phyloP scores from a whole-genome alignment of 1,140 invertebrate species.

The Wiebesia pumilae region DNA sequence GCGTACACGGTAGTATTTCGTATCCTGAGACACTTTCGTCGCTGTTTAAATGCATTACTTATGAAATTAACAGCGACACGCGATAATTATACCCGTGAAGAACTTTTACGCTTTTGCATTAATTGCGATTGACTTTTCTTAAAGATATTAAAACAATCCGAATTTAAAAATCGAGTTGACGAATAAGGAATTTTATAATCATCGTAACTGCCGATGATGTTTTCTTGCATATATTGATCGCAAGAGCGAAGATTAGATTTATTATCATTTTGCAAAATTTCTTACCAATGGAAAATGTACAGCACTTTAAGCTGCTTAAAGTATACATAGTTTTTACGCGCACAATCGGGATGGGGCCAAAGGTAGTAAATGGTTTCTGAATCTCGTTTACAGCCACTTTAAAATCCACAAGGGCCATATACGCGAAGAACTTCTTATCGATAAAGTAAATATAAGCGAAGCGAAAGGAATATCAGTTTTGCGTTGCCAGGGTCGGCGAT shows the following conservation, averaged over 20 bases:
- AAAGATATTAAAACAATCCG: background rate
- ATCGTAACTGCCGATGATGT: background rate
- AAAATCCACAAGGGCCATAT: slow-evolving; percentile 32
- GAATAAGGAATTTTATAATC: background rate
- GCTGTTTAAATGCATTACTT: background rate
- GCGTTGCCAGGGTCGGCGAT: background rate
- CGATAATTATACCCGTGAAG: background rate
- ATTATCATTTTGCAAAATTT: background rate
- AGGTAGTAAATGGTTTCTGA: slow-evolving; percentile 19
- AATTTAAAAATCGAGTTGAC: background rate
- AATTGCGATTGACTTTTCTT: background rate
- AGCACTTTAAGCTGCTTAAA: slow-evolving; percentile 24
- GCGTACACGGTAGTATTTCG: too few species aligned
- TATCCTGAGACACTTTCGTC: background rate
- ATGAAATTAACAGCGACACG: background rate
- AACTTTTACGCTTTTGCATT: background rate
- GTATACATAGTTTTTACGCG: slow-evolving; percentile 8
- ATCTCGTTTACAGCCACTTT: slow-evolving; percentile 28
- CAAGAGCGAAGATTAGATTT: background rate
- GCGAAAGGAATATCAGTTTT: background rate
- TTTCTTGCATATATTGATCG: background rate
- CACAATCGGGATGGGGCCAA: background rate
- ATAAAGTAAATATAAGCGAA: background rate
- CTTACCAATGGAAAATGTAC: background rate
- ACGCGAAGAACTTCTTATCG: slow-evolving; percentile 42